A percentile compares a stretch with the other conserved stretches of the same genome.
Conservation (phyloP, 2,113 vertebrate genomes). For the Puffinus mauretanicus region DNA sequence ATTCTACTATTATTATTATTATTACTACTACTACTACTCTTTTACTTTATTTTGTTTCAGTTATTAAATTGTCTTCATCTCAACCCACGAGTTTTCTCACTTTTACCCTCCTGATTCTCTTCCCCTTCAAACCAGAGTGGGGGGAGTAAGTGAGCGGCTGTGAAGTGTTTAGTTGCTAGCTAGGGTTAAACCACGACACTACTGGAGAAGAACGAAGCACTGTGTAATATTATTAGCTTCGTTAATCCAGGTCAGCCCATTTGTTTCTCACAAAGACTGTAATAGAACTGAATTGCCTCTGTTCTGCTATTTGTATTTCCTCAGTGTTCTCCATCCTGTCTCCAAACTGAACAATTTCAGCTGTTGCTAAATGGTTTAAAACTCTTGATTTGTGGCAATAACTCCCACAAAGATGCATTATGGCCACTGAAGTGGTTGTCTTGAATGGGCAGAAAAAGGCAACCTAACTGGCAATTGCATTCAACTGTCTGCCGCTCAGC, state of each 20-base stretch:
- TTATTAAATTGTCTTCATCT: no score
- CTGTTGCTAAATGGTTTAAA: conserved; percentile 21
- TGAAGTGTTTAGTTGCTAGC: no score
- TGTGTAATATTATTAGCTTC: neutral
- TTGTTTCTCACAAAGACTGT: conserved; percentile 14
- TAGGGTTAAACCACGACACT: no score
- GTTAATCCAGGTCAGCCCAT: conserved; percentile 3
- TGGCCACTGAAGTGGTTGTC: neutral
- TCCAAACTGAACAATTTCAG: conserved; percentile 2
- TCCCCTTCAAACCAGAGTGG: no score
- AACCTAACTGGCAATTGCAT: neutral
- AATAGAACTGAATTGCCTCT: neutral
- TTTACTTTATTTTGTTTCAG: no score
- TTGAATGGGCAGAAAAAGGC: neutral
- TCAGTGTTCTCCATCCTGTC: neutral
- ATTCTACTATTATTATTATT: no score
- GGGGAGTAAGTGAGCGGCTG: no score
- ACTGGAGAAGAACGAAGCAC: neutral
- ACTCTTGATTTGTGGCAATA: conserved; percentile 29
- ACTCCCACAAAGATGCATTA: conserved; percentile 21
- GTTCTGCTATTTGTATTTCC: conserved; percentile 11
- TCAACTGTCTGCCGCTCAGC: neutral
- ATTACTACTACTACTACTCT: no score
- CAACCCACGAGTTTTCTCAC: no score
- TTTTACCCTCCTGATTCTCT: no score